These are phyloP conservation scores for Drosophila lacicola DNA, from an alignment of 2,888 invertebrate species.

Conservation along the genomic window DNA sequence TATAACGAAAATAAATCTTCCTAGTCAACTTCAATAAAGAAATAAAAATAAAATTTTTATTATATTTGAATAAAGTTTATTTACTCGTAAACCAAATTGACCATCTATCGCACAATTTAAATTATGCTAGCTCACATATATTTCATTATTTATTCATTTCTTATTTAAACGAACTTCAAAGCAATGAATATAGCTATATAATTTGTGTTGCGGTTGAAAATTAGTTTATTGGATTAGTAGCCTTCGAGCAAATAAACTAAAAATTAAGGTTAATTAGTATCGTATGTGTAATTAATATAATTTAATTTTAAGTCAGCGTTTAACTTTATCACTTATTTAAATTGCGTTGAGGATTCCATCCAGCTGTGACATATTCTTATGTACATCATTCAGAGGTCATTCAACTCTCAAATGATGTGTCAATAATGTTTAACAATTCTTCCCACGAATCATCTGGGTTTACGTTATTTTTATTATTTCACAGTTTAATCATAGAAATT, in stretches of 20 bases:
- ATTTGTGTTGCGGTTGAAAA: conserved; percentile 1
- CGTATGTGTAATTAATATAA: no score
- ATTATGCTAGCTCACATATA: neutral
- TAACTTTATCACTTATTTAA: no score
- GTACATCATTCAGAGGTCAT: conserved; percentile 8
- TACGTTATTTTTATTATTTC: conserved; percentile 31
- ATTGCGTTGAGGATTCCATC: no score
- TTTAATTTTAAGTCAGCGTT: no score
- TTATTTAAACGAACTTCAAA: conserved; percentile 1
- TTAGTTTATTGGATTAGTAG: neutral
- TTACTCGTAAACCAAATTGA: neutral
- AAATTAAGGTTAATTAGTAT: neutral
- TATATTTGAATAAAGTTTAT: neutral
- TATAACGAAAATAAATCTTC: no score
- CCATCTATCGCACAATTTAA: neutral
- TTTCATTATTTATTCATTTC: neutral
- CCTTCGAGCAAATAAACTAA: neutral
- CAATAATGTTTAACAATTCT: neutral
- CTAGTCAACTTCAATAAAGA: no score
- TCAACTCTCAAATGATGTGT: conserved; percentile 29
- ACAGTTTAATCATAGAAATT: conserved; percentile 36
- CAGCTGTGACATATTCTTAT: neutral
- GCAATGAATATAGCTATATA: neutral
- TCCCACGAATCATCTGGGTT: neutral
- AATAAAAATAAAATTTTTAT: no score